Conservation (phyloP, 2,113 vertebrate species). For the Seriola aureovittata region DNA sequence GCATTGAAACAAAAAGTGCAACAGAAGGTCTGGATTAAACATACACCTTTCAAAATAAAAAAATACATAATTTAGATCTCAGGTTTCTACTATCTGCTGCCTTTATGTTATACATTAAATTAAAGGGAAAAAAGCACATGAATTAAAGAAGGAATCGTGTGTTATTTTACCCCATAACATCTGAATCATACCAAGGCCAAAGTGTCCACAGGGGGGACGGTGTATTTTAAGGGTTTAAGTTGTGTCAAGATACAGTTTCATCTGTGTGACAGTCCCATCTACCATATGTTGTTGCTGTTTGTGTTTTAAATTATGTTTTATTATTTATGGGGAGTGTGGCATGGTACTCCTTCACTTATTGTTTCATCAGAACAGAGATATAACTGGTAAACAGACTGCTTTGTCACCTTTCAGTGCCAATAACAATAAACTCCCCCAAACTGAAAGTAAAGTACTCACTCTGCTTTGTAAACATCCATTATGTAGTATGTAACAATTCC, state of each 20-base stretch:
- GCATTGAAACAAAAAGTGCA: conserved; percentile 33
- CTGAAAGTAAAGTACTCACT: conserved; percentile 83
- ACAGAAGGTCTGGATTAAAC: conserved; percentile 38
- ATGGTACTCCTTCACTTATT: conserved; percentile 72
- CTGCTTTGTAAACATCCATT: conserved; percentile 89
- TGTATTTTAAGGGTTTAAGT: not conserved
- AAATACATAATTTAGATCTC: conserved; percentile 9
- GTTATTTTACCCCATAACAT: not conserved
- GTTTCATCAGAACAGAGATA: conserved; percentile 77
- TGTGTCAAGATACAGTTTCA: conserved; percentile 66
- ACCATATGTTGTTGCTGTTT: conserved; percentile 82
- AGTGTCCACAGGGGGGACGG: not conserved
- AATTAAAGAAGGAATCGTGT: not conserved
- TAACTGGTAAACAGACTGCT: conserved; percentile 71
- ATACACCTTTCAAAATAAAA: not conserved
- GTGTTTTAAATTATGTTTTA: conserved; percentile 79
- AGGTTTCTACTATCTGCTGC: conserved; percentile 4
- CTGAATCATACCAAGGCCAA: not conserved
- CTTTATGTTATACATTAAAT: not conserved
- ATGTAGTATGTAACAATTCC: conserved; percentile 87
- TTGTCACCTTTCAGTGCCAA: conserved; percentile 82
- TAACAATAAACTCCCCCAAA: conserved; percentile 83
- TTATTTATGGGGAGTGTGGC: conserved; percentile 83
- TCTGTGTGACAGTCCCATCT: conserved; percentile 69
- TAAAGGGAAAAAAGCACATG: not conserved